Conservation (phyloP, 2,113 vertebrate genomes). For the Caranx ignobilis region DNA sequence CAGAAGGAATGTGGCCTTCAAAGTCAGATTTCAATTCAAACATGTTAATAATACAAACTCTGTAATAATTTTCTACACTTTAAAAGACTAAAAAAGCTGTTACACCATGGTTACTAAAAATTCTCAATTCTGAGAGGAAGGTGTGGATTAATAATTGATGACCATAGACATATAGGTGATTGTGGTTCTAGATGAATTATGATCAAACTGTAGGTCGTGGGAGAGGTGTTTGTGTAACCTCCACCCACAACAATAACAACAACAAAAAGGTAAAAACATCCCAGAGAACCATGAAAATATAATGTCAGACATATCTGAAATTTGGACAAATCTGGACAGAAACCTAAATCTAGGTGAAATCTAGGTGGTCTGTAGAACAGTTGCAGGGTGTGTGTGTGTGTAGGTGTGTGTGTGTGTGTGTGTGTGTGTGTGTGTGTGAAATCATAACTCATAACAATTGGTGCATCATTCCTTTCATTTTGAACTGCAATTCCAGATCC, state of each 20-base stretch:
- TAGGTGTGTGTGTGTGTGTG: neutral
- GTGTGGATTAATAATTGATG: neutral
- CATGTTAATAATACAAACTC: neutral
- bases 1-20: constrained; percentile 4
- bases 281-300: neutral
- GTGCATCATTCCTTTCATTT: neutral
- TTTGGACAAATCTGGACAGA: neutral
- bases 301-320: neutral
- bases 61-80: neutral
- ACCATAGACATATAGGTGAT: neutral
- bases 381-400: neutral
- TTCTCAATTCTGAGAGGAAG: neutral
- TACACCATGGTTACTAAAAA: neutral
- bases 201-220: neutral
- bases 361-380: neutral
- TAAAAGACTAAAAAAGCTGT: neutral
- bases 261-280: neutral
- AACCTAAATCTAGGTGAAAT: too few species aligned
- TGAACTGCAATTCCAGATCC: too few species aligned
- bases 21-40: constrained; percentile 23
- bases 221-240: neutral
- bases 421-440: neutral
- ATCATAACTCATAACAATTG: neutral
- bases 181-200: neutral
- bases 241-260: neutral